phyloP scores from a whole-genome alignment of 2,113 vertebrate species.

The Elephantulus edwardii region DNA sequence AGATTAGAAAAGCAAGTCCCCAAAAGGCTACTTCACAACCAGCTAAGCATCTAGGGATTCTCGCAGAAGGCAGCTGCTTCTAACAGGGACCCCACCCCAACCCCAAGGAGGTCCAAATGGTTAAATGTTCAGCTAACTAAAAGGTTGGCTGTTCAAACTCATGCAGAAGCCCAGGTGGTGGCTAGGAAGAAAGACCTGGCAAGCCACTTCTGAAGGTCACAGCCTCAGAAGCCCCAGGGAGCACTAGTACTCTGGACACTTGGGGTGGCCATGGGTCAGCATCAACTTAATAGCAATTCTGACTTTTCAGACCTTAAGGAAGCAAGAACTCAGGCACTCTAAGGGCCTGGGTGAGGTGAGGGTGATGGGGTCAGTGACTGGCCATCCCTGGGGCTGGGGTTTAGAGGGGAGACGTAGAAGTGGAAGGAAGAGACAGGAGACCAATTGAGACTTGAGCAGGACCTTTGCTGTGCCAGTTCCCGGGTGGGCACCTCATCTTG shows the following conservation, averaged over 20 bases:
- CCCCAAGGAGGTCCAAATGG: background rate
- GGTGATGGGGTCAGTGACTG: background rate
- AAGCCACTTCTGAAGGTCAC: background rate
- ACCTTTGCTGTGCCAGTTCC: no score
- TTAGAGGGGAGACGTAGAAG: background rate
- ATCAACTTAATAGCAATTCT: background rate
- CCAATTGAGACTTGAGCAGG: background rate
- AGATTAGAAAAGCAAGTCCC: background rate
- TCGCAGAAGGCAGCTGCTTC: background rate
- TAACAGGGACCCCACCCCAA: background rate
- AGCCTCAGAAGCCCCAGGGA: background rate
- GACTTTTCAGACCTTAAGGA: background rate
- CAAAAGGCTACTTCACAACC: background rate
- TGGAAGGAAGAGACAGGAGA: background rate
- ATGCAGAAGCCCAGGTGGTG: no score
- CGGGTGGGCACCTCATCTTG: background rate
- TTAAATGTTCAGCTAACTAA: no score
- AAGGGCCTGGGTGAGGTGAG: background rate
- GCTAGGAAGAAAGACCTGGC: no score
- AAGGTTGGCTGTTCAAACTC: no score
- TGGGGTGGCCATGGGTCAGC: background rate
- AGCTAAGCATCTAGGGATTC: background rate
- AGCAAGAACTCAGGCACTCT: background rate
- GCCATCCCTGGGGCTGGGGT: background rate
- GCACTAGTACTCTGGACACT: background rate